Evolutionary conservation across 2,113 vertebrate species (phyloP), one percentile per base, ranked within the genome.

Genomic region (Cavia porcellus): DNA sequence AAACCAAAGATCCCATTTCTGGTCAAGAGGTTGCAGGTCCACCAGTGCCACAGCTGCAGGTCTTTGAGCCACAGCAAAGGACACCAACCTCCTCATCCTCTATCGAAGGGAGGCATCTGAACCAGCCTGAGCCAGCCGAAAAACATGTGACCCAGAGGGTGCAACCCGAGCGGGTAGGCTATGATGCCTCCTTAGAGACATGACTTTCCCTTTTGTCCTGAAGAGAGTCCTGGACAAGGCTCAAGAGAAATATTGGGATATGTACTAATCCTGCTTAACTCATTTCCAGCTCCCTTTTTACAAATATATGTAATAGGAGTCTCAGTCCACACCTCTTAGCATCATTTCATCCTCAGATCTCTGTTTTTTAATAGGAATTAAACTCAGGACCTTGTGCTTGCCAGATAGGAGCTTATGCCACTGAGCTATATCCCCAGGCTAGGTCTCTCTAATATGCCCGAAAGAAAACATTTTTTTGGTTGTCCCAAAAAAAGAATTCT

Each of bases 91-190:
- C 97, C 97, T 80, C 96, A 97, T 80, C 95, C 50, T 89, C 97
- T 94, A 95, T 98, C 35, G 97, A 93, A 79, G 98, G 97, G 95
- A 98, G 98, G 25, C 97, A 93, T 45, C 95, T 97, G 97, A 99
- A 98, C 96, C 98, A 99, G 98, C 95, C 98, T 98, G 96, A 98
- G 98, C 64, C 98, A 99, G 50, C 92, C 95, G 86, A 98, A 98
- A 97, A 99, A 98, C 94, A 87, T 89, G 88, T 97, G 97, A 59
- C 57, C 93, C 82, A 70, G 77, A 90, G 96, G 98, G 89, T 98
- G 97, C 94, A 95, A 98, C 97, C 81, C 98, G 97, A 96, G 35
- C 97, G 59, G 96, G 94, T 97, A 96, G 89, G 97, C 80, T 93
- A 4, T 50, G 32, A 55, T 64, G 32, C 47, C 24, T 89, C 62